Percentiles rank a stretch among this genome's conserved stretches.
phyloP scores from a whole-genome alignment of 1,140 invertebrate species.

The Meloidogyne floridensis region DNA sequence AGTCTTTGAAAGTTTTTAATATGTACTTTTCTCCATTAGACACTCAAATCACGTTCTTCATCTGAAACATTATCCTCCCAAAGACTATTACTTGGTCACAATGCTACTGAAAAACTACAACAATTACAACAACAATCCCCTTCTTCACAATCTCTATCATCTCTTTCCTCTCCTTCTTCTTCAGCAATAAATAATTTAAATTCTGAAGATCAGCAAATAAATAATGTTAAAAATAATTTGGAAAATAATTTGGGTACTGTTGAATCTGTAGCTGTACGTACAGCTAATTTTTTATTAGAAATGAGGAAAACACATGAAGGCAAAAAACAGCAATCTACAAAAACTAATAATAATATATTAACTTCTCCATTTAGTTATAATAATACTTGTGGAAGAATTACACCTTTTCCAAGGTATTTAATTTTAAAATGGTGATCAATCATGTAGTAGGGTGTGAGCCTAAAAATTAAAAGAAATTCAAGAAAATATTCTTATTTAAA shows the following conservation, averaged over 20 bases:
- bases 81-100: background rate
- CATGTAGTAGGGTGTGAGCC: too few relatives aligned
- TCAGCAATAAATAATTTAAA: background rate
- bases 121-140: background rate
- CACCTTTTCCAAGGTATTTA: conserved; percentile 1
- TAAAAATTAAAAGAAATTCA: too few relatives aligned
- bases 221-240: background rate
- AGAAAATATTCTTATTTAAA: background rate
- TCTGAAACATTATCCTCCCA: conserved; percentile 9
- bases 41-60: conserved; percentile 17
- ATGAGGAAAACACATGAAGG: conserved; percentile 1
- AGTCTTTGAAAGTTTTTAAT: too few relatives aligned
- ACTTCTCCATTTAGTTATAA: background rate
- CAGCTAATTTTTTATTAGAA: conserved; percentile 26
- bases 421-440: background rate
- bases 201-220: conserved; percentile 3
- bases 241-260: conserved; percentile 3
- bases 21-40: background rate
- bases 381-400: conserved; percentile 20
- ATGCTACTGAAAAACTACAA: conserved; percentile 20
- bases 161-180: conserved; percentile 1
- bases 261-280: conserved; percentile 16
- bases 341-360: background rate
- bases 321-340: background rate
- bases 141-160: background rate